These are phyloP conservation scores for Alentia gelatinosa DNA, from an alignment of 2,888 invertebrate species.

Conservation along the genomic window DNA sequence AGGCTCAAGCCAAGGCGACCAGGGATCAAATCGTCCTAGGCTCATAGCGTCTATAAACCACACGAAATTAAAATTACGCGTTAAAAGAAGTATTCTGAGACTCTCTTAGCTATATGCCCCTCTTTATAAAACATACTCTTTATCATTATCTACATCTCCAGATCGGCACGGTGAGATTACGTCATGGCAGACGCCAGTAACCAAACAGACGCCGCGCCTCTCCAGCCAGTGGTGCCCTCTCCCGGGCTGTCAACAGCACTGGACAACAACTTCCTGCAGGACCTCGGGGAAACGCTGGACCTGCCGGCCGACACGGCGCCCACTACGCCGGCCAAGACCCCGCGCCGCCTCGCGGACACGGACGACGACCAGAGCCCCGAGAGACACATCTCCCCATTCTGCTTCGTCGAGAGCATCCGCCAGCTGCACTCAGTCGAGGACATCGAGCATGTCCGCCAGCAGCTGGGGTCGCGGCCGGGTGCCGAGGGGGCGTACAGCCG, in stretches of 20 bases:
- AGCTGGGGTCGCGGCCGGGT: neutral
- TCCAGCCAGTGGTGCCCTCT: neutral
- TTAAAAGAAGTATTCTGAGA: no score
- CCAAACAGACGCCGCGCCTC: neutral
- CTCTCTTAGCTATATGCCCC: no score
- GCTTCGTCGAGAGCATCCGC: neutral
- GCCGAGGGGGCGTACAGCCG: neutral
- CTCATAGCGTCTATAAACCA: no score
- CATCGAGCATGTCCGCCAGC: neutral
- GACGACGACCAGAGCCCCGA: neutral
- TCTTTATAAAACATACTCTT: no score
- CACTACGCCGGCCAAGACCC: neutral
- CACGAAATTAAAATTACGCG: no score
- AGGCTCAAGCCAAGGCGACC: no score
- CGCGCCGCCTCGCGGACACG: neutral
- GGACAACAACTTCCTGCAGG: slow-evolving; percentile 3
- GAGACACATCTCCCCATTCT: neutral
- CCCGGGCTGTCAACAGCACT: neutral
- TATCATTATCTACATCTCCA: no score
- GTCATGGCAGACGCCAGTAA: no score
- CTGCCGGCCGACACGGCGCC: neutral
- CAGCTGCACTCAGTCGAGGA: neutral
- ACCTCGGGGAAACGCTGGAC: neutral
- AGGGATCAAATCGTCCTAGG: no score
- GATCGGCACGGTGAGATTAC: no score